Base-by-base conservation (phyloP, 2,888 invertebrate genomes). In the Melikaiella ostensackeni region DNA sequence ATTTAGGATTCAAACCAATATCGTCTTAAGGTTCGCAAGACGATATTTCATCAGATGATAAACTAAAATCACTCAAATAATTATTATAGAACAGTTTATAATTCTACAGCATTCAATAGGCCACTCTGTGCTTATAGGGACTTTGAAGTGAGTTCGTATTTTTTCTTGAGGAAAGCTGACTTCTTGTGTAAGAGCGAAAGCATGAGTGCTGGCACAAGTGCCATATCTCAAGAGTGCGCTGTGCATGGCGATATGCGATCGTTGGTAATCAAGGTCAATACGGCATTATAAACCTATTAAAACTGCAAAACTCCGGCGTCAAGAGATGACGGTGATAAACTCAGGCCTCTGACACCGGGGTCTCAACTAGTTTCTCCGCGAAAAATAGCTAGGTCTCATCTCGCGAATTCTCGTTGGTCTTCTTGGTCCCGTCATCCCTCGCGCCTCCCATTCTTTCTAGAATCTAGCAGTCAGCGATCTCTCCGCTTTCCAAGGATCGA, bases 241-340 rank as follows among this genome's bases (percentile, higher is more conserved):
- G 33, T 63, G 35, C n/a, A n/a, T 63, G 63, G 63, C 63, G 63
- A 21, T 63, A 63, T 75, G 78, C 77, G 76, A 79, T 78, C 76
- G 76, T 79, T 78, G 63, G 63, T 73, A 76, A 79, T 75, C 46
- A 74, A 78, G 75, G 30, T 57, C 50, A 79, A 81, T 84, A 86
- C 82, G 84, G 81, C 85, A 86, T 87, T 85, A 87, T 86, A 87
- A 86, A 85, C 82, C 86, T 88, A 87, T 86, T 86, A 88, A 87
- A 84, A 84, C 84, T 84, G 84, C 80, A 83, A 84, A 83, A 84
- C 82, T 78, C 73, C 82, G 84, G 79, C 85, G 85, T 87, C 84
- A 85, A 82, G 82, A 88, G 87, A 88, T 88, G 88, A 88, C 88
- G 88, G 86, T 86, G 88, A 88, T 88, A 88, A 88, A 87, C 87